These are phyloP conservation scores for Sebastiscus albofasciatus DNA, from an alignment of 2,797 vertebrate genomes.

Conservation along the genomic window DNA sequence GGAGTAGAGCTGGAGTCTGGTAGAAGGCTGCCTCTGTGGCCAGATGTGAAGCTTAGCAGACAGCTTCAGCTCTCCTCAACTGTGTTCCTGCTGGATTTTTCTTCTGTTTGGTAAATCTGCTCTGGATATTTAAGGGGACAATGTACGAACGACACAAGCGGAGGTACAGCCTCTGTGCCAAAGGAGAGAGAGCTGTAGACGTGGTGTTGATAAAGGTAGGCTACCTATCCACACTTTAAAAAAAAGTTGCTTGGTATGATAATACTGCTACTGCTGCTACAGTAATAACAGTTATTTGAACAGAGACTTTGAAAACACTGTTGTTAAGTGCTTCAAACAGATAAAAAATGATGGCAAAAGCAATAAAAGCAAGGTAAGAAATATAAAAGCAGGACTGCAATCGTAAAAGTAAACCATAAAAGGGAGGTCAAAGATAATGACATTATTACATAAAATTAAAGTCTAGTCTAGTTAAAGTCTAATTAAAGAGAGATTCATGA, in stretches of 20 bases:
- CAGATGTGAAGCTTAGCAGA: slow-evolving; percentile 79
- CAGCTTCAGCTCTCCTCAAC: slow-evolving; percentile 51
- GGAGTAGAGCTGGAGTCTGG: slow-evolving; percentile 64
- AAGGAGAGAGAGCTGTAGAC: slow-evolving; percentile 90
- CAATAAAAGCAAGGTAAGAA: slow-evolving; percentile 25
- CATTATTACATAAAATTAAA: slow-evolving; percentile 8
- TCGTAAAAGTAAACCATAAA: slow-evolving; percentile 33
- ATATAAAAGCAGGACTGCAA: slow-evolving; percentile 19
- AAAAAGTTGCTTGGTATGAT: slow-evolving; percentile 56
- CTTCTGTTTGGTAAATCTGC: slow-evolving; percentile 26
- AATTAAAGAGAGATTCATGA: not conserved
- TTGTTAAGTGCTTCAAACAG: slow-evolving; percentile 31
- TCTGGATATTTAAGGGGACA: slow-evolving; percentile 55
- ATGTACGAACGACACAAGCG: slow-evolving; percentile 97
- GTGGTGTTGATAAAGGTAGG: slow-evolving; percentile 97
- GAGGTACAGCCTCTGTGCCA: slow-evolving; percentile 94
- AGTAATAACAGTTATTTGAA: slow-evolving; percentile 37
- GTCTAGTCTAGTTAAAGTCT: not conserved
- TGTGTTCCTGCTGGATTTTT: slow-evolving; percentile 55
- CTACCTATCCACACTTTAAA: slow-evolving; percentile 29
- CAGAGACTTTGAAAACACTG: slow-evolving; percentile 22
- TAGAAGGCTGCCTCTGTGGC: slow-evolving; percentile 70
- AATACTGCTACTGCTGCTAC: not conserved
- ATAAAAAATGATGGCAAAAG: slow-evolving; percentile 20
- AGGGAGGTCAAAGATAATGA: slow-evolving; percentile 13